These are phyloP conservation scores for Allygus modestus DNA, from an alignment of 2,888 invertebrate species.

Conservation along the genomic window DNA sequence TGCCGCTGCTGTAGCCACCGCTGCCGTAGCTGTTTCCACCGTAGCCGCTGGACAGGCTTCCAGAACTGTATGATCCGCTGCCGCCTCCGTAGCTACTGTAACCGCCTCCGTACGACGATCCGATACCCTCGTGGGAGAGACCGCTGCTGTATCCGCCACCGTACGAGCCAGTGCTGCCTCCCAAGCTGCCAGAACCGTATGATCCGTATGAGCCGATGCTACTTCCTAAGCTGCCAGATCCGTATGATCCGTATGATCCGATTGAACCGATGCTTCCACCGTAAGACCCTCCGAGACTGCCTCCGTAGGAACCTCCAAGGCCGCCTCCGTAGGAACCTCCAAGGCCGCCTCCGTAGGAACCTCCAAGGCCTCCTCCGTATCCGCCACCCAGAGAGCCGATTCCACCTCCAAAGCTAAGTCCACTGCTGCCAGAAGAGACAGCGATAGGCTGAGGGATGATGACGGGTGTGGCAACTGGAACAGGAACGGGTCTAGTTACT, in stretches of 20 bases:
- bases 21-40: slow-evolving; percentile 42
- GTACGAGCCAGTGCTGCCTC: slow-evolving; percentile 24
- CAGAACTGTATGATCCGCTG: slow-evolving; percentile 2
- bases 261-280: neutral
- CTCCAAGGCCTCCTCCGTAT: neutral
- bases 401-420: neutral
- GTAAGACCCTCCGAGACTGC: neutral
- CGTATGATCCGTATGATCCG: slow-evolving; percentile 50
- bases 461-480: slow-evolving; percentile 64
- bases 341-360: neutral
- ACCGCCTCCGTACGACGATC: slow-evolving; percentile 45
- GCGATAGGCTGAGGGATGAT: slow-evolving; percentile 68
- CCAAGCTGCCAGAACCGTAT: slow-evolving; percentile 33
- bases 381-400: neutral
- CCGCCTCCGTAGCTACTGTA: slow-evolving; percentile 53
- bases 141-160: slow-evolving; percentile 55
- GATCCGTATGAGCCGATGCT: slow-evolving; percentile 38
- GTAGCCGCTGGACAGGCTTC: slow-evolving; percentile 45
- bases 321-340: slow-evolving; percentile 72
- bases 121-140: slow-evolving; percentile 28
- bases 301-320: slow-evolving; percentile 59
- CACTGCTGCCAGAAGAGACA: slow-evolving; percentile 63
- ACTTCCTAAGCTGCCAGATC: slow-evolving; percentile 10
- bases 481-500: slow-evolving; percentile 64
- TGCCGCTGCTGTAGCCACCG: slow-evolving; percentile 43